Percentiles rank a stretch among this genome's conserved stretches.
These are phyloP conservation scores for Brachionus koreanus DNA, from an alignment of 1,140 invertebrate genomes.

Conservation along the genomic window DNA sequence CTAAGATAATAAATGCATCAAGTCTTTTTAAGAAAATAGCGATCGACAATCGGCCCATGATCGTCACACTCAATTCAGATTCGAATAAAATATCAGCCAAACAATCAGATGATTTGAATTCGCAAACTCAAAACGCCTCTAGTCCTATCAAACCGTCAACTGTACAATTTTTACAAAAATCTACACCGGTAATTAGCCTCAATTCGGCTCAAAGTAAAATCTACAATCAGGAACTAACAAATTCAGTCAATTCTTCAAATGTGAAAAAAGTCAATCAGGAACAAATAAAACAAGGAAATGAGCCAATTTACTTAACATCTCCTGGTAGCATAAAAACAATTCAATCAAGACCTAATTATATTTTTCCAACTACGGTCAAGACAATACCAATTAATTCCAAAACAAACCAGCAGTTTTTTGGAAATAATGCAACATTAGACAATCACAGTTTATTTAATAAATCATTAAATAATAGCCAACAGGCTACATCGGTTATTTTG, in stretches of 20 bases:
- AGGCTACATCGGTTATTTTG: neutral
- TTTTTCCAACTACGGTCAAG: constrained; percentile 2
- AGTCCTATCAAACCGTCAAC: constrained; percentile 12
- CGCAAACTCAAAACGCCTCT: neutral
- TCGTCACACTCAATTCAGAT: constrained; percentile 4
- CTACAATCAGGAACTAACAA: neutral
- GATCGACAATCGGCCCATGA: constrained; percentile 14
- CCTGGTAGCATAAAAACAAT: neutral
- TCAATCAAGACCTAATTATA: neutral
- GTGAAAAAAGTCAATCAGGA: constrained; percentile 7
- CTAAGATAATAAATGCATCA: constrained; percentile 25
- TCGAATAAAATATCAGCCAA: neutral
- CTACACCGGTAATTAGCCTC: neutral
- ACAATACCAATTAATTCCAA: neutral
- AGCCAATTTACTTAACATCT: neutral
- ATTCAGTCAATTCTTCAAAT: neutral
- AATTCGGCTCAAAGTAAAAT: constrained; percentile 10
- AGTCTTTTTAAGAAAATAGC: constrained; percentile 32
- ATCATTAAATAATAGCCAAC: constrained; percentile 18
- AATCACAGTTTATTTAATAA: neutral
- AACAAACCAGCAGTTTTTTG: neutral
- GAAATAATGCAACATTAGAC: neutral
- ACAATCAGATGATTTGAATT: neutral
- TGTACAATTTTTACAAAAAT: constrained; percentile 19
- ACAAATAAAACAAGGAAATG: neutral